Base-by-base conservation (phyloP, 2,888 invertebrate species). In the Callyntrura sp. region DNA sequence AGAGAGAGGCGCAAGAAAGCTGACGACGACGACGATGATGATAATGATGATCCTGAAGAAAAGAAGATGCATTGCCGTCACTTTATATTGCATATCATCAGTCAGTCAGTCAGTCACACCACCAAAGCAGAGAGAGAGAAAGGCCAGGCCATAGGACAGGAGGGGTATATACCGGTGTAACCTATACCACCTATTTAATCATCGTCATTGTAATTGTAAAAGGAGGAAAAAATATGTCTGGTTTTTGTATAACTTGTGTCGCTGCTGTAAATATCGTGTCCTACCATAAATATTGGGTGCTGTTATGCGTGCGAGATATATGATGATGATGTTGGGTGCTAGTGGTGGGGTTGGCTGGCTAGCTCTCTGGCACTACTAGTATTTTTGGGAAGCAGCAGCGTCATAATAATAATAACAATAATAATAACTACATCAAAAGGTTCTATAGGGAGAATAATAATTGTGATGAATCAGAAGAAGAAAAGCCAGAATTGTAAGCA, bases 11-110 rank as follows among this genome's bases (percentile, higher is more conserved):
- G n/a, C 51, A 14, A 35, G 35, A 35, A 35, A 6, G 35, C 6
- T 35, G 20, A 45, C 6, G 45, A 45, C 11, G 23, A 81, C 60
- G 35, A 84, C 55, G 70, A 55, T 55, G 23, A 65, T 70, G 17
- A 17, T 68, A n/a, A 73, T 48, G 23, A 9, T 25, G 23, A 35
- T 35, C 35, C 35, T 35, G 35, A 25, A 0, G n/a, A 25, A 25
- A 25, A 25, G 51, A 76, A 76, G 76, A 76, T 76, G 76, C 76
- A 76, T 25, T 76, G 76, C 51, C n/a, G 76, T 55, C 76, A 76
- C 23, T 4, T 76, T 76, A 76, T 28, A 51, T 51, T 73, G 51
- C 23, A 70, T 73, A 23, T 51, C 23, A 14, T 35, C 23, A 70
- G n/a, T 55, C 25, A 76, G 73, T 73, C 48, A 48, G 48, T 76